phyloP scores from a whole-genome alignment of 1,140 invertebrate species.

The Drosophila nigromelanica region DNA sequence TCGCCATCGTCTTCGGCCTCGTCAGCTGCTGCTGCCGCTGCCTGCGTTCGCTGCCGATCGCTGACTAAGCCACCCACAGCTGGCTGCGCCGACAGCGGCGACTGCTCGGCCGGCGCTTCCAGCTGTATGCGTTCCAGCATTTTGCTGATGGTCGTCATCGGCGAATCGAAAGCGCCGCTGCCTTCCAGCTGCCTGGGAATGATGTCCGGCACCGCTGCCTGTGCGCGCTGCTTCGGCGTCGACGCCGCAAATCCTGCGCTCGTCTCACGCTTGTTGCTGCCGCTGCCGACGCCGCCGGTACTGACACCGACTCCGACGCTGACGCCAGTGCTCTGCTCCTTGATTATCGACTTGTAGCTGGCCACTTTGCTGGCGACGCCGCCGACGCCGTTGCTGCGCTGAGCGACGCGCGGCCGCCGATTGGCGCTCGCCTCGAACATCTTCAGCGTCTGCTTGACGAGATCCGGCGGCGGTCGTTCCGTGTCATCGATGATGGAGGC shows the following conservation, averaged over 20 bases:
- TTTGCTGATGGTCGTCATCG: conserved; percentile 38
- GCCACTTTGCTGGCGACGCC: conserved; percentile 88
- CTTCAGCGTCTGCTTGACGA: conserved; percentile 92
- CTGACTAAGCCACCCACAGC: conserved; percentile 41
- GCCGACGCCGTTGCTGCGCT: conserved; percentile 85
- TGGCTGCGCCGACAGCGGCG: neutral
- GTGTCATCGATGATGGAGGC: conserved; percentile 90
- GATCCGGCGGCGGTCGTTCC: conserved; percentile 92
- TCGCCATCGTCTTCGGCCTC: conserved; percentile 16
- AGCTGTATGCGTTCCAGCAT: conserved; percentile 63
- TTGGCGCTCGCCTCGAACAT: conserved; percentile 91
- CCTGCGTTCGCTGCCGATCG: conserved; percentile 24
- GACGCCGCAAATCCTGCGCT: conserved; percentile 53
- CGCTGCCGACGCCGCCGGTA: neutral
- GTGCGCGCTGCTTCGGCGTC: conserved; percentile 50
- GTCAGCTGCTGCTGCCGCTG: neutral
- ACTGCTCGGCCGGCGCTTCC: conserved; percentile 8
- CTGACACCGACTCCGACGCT: neutral
- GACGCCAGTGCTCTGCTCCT: conserved; percentile 76
- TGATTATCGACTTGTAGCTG: conserved; percentile 87
- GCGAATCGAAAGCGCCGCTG: conserved; percentile 41
- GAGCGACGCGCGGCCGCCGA: conserved; percentile 81
- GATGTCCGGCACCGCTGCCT: conserved; percentile 45
- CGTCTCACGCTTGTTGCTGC: conserved; percentile 6
- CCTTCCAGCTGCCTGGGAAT: conserved; percentile 55